Percentiles rank a stretch among this genome's conserved stretches.
Evolutionary conservation across 2,888 invertebrate genomes (phyloP).

Genomic region (Thymelicus sylvestris): DNA sequence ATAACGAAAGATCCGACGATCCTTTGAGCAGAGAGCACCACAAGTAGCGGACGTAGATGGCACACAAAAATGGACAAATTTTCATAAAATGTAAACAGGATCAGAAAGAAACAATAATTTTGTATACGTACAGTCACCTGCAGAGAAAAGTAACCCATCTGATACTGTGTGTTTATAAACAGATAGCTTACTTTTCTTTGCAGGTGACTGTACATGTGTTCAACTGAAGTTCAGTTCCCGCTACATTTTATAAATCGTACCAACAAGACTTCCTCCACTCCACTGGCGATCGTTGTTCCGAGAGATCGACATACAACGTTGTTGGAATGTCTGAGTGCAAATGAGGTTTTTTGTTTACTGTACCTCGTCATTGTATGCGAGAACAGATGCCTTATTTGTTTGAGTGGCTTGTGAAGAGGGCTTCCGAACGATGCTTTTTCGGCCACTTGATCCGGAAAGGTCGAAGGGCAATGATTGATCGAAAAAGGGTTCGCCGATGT

Average conservation of each 20-base stretch:
- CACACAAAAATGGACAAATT: too few species aligned
- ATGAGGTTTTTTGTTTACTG: slow-evolving; percentile 70
- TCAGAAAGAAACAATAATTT: too few species aligned
- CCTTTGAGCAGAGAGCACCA: too few species aligned
- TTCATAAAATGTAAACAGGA: too few species aligned
- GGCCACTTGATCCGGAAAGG: slow-evolving; percentile 33
- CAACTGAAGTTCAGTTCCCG: slow-evolving; percentile 17
- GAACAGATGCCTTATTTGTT: slow-evolving; percentile 37
- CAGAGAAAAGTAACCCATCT: too few species aligned
- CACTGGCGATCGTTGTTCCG: slow-evolving; percentile 64
- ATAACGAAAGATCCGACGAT: too few species aligned
- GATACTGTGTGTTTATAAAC: too few species aligned
- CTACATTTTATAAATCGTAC: slow-evolving; percentile 44
- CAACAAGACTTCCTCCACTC: slow-evolving; percentile 48
- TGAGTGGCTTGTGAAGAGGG: slow-evolving; percentile 29
- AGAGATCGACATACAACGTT: slow-evolving; percentile 72
- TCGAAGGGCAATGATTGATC: slow-evolving; percentile 36
- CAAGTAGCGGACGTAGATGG: too few species aligned
- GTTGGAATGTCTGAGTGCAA: slow-evolving; percentile 69
- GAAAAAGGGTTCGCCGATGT: slow-evolving; percentile 26
- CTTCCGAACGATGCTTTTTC: slow-evolving; percentile 31
- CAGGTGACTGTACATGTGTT: too few species aligned
- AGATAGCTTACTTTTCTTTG: too few species aligned
- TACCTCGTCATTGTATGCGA: slow-evolving; percentile 48
- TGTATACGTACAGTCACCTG: too few species aligned